phyloP scores from a whole-genome alignment of 1,140 invertebrate species.

The Agrypnia vestita region DNA sequence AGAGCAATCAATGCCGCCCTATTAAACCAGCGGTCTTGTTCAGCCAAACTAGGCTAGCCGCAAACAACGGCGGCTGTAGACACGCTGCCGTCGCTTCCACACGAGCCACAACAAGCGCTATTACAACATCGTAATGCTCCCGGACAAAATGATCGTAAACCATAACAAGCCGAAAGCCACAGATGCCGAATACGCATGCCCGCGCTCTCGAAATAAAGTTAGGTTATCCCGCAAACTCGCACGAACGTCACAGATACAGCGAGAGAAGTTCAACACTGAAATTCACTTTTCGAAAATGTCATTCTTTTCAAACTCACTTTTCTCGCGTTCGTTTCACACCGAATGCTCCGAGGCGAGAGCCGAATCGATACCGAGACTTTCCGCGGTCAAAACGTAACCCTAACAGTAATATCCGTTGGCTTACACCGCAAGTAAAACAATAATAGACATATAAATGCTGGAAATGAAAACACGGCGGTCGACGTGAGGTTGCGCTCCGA shows the following conservation, averaged over 20 bases:
- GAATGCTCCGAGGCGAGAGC: neutral
- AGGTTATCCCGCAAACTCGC: constrained; percentile 49
- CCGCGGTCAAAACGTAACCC: constrained; percentile 41
- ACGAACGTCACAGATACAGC: constrained; percentile 26
- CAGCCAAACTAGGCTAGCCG: constrained; percentile 3
- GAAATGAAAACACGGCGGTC: constrained; percentile 59
- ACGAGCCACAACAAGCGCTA: constrained; percentile 42
- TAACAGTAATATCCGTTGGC: constrained; percentile 35
- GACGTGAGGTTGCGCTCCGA: constrained; percentile 41
- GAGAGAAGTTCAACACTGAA: constrained; percentile 37
- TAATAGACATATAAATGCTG: constrained; percentile 60
- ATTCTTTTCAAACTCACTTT: constrained; percentile 30
- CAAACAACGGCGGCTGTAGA: constrained; percentile 20
- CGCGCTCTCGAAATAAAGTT: constrained; percentile 37
- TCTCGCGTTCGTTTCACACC: constrained; percentile 5
- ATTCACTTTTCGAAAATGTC: constrained; percentile 11
- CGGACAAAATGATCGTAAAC: constrained; percentile 46
- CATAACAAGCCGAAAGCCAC: constrained; percentile 35
- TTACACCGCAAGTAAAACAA: constrained; percentile 60
- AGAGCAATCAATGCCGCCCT: constrained; percentile 36
- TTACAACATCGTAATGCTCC: constrained; percentile 23
- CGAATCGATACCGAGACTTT: constrained; percentile 10
- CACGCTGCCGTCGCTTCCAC: constrained; percentile 23
- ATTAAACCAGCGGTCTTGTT: constrained; percentile 38
- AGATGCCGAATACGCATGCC: constrained; percentile 43